These are phyloP conservation scores for Megaptera novaeangliae DNA, from an alignment of 2,113 vertebrate species.

Conservation along the genomic window DNA sequence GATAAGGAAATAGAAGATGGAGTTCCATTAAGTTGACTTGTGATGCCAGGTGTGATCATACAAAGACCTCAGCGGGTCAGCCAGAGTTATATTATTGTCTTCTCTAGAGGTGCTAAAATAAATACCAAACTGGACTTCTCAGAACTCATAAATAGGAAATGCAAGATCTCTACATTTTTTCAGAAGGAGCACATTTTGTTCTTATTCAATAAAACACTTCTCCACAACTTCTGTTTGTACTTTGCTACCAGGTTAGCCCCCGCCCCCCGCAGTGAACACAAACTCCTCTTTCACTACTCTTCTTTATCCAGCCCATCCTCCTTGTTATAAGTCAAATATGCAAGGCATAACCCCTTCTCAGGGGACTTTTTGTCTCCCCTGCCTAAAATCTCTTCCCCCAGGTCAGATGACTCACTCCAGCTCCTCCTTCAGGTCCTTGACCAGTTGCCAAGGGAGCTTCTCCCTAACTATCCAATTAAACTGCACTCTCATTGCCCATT, in stretches of 20 bases:
- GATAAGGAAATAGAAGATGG: background rate
- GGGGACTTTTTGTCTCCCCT: background rate
- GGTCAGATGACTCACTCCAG: fast-evolving
- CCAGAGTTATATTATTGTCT: background rate
- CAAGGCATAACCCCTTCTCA: fast-evolving
- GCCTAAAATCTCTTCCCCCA: background rate
- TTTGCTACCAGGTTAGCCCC: background rate
- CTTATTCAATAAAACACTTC: background rate
- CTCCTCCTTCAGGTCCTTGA: background rate
- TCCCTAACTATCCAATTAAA: background rate
- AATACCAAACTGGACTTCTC: background rate
- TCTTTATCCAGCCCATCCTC: fast-evolving
- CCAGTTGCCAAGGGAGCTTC: background rate
- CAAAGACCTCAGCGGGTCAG: background rate
- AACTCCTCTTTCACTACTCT: background rate
- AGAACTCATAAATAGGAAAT: background rate
- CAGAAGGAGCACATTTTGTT: background rate
- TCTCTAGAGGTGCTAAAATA: background rate
- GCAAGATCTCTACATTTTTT: background rate
- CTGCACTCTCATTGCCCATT: fast-evolving
- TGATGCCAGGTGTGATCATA: background rate
- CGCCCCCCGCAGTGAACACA: no score
- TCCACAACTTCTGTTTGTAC: fast-evolving
- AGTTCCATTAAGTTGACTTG: background rate
- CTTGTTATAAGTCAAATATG: background rate